Evolutionary conservation across 2,888 invertebrate species (phyloP).

Genomic region (Hemaris fuciformis): DNA sequence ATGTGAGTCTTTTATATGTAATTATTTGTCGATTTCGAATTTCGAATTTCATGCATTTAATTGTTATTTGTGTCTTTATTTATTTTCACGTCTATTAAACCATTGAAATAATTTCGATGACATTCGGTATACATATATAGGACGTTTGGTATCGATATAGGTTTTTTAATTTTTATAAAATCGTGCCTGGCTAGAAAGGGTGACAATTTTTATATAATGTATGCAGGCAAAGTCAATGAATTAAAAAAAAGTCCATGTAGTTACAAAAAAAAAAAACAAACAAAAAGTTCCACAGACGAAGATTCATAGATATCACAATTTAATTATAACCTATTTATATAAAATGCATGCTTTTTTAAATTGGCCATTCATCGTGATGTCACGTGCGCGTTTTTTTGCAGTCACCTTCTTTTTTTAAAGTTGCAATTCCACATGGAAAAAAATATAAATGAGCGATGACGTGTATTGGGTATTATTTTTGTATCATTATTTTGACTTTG

Average conservation of each 20-base stretch:
- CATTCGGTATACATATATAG: no score
- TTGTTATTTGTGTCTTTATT: neutral
- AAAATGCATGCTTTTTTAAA: neutral
- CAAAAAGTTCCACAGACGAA: neutral
- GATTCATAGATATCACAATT: neutral
- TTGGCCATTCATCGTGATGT: neutral
- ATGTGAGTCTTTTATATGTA: neutral
- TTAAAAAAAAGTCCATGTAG: no score
- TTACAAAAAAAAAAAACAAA: neutral
- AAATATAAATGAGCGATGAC: neutral
- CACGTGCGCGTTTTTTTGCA: neutral
- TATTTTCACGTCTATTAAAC: no score
- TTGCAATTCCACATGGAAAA: neutral
- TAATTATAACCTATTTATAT: neutral
- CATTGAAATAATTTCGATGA: no score
- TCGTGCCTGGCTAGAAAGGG: no score
- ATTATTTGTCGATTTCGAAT: no score
- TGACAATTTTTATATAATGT: no score
- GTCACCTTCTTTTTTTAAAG: neutral
- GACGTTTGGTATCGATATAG: no score
- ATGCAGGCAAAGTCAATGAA: no score
- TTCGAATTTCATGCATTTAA: no score
- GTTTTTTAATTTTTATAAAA: no score
- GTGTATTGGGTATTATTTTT: neutral
- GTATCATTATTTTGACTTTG: conserved; percentile 10